Conservation (phyloP, 37 sponge, comb jelly and placozoan genomes). For the Geodia barretti region DNA sequence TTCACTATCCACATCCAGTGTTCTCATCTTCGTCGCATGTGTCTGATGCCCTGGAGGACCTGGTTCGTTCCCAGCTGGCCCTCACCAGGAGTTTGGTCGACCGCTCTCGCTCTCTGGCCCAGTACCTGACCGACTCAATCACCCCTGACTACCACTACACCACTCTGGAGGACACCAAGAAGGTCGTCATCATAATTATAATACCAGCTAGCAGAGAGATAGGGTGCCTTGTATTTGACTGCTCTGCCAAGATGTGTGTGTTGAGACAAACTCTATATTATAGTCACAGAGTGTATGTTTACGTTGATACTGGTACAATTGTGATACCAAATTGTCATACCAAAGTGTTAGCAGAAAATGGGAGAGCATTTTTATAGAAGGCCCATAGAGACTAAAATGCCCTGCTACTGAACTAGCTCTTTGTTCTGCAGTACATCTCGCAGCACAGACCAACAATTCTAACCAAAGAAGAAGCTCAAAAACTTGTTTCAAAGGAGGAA, state of each 20-base stretch:
- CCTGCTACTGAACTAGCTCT: neutral
- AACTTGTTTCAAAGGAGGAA: neutral
- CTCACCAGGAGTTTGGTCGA: slow-evolving; percentile 35
- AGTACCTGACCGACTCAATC: neutral
- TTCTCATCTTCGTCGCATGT: neutral
- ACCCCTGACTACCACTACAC: slow-evolving; percentile 44
- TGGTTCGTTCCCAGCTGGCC: slow-evolving; percentile 28
- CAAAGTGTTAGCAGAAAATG: too few relatives aligned
- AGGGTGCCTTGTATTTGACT: neutral
- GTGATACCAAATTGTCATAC: too few relatives aligned
- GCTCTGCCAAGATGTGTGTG: neutral
- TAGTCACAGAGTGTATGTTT: too few relatives aligned
- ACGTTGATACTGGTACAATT: too few relatives aligned
- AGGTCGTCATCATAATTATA: slow-evolving; percentile 37
- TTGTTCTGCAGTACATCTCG: slow-evolving; percentile 33
- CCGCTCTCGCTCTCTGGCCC: neutral
- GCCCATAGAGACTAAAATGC: neutral
- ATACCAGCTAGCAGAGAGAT: too few relatives aligned
- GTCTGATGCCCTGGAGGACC: slow-evolving; percentile 30
- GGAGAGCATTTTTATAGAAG: too few relatives aligned
- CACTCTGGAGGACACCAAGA: slow-evolving; percentile 61
- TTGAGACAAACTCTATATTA: too few relatives aligned
- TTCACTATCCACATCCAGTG: neutral
- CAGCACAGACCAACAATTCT: slow-evolving; percentile 49
- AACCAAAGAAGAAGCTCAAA: slow-evolving; percentile 17